Evolutionary conservation across 2,113 vertebrate genomes (phyloP).

Genomic region (Sander vitreus): DNA sequence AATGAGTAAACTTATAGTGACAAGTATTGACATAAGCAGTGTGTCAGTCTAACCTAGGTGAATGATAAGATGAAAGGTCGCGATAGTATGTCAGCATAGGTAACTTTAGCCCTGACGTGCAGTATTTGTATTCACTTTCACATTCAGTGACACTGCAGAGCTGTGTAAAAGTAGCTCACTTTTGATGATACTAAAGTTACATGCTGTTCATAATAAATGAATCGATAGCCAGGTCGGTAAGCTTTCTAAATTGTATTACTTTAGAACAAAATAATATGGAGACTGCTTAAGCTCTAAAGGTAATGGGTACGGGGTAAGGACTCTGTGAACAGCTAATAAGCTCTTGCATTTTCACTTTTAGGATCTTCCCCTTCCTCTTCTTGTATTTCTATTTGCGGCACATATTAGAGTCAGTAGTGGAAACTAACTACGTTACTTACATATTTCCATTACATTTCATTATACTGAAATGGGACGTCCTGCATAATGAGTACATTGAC

Average conservation of each 20-base stretch:
- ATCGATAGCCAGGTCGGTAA: background rate
- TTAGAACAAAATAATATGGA: background rate
- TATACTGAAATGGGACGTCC: no score
- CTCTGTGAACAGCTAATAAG: background rate
- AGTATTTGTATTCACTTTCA: background rate
- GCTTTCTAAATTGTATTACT: background rate
- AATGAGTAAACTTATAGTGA: constrained; percentile 52
- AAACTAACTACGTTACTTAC: no score
- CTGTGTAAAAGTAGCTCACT: background rate
- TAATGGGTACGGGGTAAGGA: no score
- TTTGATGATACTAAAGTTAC: background rate
- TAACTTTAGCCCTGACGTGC: background rate
- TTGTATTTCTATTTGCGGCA: background rate
- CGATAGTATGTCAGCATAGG: background rate
- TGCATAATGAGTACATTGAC: no score
- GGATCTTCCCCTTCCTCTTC: background rate
- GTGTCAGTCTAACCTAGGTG: background rate
- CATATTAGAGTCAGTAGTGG: no score
- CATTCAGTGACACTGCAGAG: background rate
- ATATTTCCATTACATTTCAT: no score
- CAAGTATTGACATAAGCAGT: background rate
- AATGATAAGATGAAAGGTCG: background rate
- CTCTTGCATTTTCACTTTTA: constrained; percentile 2
- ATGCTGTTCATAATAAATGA: background rate
- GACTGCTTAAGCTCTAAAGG: background rate